Conservation (phyloP, 1,140 invertebrate genomes). For the Drusus annulatus region DNA sequence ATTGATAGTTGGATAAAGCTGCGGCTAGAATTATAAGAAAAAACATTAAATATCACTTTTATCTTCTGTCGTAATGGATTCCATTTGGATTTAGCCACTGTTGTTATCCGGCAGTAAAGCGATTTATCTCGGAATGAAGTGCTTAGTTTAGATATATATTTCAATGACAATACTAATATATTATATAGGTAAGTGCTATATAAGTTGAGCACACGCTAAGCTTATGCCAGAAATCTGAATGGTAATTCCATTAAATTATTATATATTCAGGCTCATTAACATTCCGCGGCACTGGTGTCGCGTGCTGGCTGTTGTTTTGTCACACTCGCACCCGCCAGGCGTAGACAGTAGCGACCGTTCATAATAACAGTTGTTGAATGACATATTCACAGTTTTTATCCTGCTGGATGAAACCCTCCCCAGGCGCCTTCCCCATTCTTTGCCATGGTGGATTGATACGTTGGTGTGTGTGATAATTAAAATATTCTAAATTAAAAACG, state of each 20-base stretch:
- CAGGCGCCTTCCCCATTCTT: no score
- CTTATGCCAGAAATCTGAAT: no score
- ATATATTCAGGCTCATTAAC: conserved; percentile 6
- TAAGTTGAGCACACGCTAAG: background rate
- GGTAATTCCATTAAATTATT: conserved; percentile 2
- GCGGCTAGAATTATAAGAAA: background rate
- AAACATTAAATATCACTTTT: conserved; percentile 6
- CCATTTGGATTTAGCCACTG: conserved; percentile 4
- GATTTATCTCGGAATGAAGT: background rate
- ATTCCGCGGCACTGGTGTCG: background rate
- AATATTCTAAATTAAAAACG: no score
- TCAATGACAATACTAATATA: no score
- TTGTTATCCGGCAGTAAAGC: conserved; percentile 17
- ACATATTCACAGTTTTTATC: no score
- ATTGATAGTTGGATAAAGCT: conserved; percentile 5
- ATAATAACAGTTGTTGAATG: no score
- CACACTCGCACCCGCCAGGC: background rate
- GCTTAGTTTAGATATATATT: no score
- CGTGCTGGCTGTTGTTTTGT: conserved; percentile 18
- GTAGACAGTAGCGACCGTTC: no score
- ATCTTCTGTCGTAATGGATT: conserved; percentile 4
- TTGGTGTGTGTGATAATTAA: no score
- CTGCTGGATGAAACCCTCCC: no score
- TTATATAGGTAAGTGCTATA: no score
- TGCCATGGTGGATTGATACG: no score